These are phyloP conservation scores for Diadophis punctatus DNA, from an alignment of 2,113 vertebrate species.

Conservation along the genomic window DNA sequence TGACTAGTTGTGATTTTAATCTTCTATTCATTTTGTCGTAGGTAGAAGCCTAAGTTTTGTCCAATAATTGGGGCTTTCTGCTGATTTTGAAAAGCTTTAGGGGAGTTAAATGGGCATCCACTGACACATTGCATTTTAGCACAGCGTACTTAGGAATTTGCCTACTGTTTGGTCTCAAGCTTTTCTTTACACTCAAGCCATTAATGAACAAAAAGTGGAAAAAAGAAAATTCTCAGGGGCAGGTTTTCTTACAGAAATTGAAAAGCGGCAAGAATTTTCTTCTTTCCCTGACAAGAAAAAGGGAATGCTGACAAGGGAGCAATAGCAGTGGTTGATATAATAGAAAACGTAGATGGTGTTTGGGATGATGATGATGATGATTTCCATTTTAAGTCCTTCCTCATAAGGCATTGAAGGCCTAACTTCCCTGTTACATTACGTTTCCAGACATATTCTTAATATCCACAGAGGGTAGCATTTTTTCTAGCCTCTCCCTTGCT, in stretches of 20 bases:
- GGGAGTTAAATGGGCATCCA: neutral
- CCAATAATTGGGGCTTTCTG: neutral
- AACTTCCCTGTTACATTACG: neutral
- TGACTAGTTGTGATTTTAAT: neutral
- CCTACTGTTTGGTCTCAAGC: neutral
- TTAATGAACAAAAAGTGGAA: neutral
- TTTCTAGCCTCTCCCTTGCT: neutral
- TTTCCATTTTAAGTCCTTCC: neutral
- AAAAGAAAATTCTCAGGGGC: neutral
- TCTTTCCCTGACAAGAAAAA: neutral
- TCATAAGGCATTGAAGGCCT: neutral
- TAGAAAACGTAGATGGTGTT: neutral
- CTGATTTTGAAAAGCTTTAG: neutral
- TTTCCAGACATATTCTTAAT: neutral
- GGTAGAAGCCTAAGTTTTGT: neutral
- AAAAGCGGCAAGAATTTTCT: neutral
- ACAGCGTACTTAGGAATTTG: neutral
- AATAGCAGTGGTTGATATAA: neutral
- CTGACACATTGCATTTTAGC: neutral
- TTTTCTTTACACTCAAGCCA: neutral
- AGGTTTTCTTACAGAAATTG: neutral
- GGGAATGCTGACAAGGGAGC: neutral
- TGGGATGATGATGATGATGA: neutral
- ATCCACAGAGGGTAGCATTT: neutral
- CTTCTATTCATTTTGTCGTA: neutral